Conservation (phyloP, 2,888 invertebrate species). For the Margaritifera margaritifera region DNA sequence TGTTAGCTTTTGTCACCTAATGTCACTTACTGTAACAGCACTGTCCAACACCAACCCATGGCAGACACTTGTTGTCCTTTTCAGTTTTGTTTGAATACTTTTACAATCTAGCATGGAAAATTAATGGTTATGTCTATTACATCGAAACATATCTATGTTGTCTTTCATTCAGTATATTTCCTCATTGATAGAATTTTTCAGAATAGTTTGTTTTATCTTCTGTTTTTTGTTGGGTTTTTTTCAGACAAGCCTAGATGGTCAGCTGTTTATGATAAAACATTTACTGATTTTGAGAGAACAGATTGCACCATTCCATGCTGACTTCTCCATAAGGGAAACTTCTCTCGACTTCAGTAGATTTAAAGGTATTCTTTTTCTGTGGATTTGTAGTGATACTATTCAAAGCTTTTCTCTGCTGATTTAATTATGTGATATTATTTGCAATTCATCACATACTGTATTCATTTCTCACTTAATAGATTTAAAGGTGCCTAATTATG, state of each 20-base stretch:
- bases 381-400: background rate
- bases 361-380: constrained; percentile 77
- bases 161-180: background rate
- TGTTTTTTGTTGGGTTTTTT: constrained; percentile 9
- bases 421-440: background rate
- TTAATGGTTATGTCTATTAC: too few relatives aligned
- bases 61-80: too few relatives aligned
- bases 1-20: too few relatives aligned
- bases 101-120: too few relatives aligned
- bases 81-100: too few relatives aligned
- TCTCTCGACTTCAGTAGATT: constrained; percentile 94
- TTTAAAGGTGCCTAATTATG: too few relatives aligned
- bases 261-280: constrained; percentile 98
- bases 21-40: too few relatives aligned
- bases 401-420: background rate
- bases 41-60: too few relatives aligned
- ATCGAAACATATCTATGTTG: too few relatives aligned
- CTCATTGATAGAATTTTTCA: background rate
- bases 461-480: too few relatives aligned
- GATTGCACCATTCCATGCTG: constrained; percentile 97
- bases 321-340: constrained; percentile 85
- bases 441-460: too few relatives aligned
- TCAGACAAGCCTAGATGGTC: constrained; percentile 87
- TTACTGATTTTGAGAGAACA: constrained; percentile 96
- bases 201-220: too few relatives aligned